Evolutionary conservation across 2,113 vertebrate species (phyloP).

Genomic region (Entelurus aequoreus): DNA sequence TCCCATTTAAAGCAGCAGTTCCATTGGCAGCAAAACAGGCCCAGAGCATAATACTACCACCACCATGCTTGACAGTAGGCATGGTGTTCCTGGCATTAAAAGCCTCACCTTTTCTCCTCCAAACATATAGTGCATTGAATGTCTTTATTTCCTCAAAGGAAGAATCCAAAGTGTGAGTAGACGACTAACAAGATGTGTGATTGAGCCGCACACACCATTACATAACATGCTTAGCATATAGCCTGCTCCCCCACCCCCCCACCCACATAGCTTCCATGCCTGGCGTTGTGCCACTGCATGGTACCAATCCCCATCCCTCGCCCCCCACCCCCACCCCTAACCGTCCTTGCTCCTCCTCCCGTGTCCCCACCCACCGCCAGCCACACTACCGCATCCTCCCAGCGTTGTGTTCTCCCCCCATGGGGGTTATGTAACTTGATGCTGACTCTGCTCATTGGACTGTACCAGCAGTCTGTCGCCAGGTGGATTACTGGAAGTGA

Average conservation of each 20-base stretch:
- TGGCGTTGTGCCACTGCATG: constrained; percentile 35
- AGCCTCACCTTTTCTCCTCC: no score
- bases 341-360: neutral
- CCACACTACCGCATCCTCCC: neutral
- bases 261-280: constrained; percentile 27
- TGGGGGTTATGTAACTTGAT: constrained; percentile 46
- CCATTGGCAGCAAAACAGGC: no score
- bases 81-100: no score
- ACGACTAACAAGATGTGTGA: neutral
- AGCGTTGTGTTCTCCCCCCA: neutral
- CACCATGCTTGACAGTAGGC: no score
- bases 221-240: constrained; percentile 26
- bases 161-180: neutral
- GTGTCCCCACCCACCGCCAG: constrained; percentile 7
- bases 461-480: constrained; percentile 1
- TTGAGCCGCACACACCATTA: constrained; percentile 14
- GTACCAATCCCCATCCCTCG: constrained; percentile 30
- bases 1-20: no score
- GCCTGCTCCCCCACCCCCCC: neutral
- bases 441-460: constrained; percentile 33
- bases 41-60: no score
- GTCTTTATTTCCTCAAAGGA: neutral
- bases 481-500: constrained; percentile 6
- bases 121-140: neutral
- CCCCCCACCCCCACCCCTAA: constrained; percentile 2